Evolutionary conservation across 2,113 vertebrate species (phyloP).

Genomic region (Taurulus bubalis): DNA sequence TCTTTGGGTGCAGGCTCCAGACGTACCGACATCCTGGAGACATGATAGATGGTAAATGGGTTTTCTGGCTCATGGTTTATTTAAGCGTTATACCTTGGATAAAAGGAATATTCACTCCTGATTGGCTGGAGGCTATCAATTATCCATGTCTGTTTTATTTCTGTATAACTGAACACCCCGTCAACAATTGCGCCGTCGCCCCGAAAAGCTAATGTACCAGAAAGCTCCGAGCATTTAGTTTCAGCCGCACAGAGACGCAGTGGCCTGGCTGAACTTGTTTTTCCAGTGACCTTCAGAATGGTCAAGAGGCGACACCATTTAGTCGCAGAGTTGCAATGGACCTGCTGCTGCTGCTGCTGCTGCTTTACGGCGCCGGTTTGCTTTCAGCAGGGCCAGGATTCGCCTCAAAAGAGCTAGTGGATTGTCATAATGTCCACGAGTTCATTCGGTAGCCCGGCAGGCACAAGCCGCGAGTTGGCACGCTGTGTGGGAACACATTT

Average conservation of each 20-base stretch:
- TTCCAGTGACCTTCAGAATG: constrained; percentile 27
- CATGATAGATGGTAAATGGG: constrained; percentile 50
- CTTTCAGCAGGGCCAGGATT: neutral
- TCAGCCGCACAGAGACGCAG: constrained; percentile 23
- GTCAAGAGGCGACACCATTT: neutral
- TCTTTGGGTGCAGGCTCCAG: constrained; percentile 1
- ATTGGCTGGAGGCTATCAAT: constrained; percentile 74
- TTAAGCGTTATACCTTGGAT: constrained; percentile 63
- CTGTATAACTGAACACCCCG: constrained; percentile 66
- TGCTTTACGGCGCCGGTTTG: neutral
- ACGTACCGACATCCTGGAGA: constrained; percentile 31
- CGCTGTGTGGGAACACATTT: constrained; percentile 29
- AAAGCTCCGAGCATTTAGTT: constrained; percentile 51
- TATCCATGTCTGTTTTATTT: constrained; percentile 75
- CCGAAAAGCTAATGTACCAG: constrained; percentile 60
- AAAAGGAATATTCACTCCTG: constrained; percentile 70
- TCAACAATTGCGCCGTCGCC: constrained; percentile 60
- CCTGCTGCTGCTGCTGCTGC: neutral
- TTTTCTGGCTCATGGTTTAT: constrained; percentile 72
- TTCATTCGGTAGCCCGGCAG: constrained; percentile 33
- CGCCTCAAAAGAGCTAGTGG: neutral
- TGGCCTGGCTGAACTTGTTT: constrained; percentile 18
- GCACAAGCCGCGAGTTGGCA: constrained; percentile 43
- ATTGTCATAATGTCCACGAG: constrained; percentile 23
- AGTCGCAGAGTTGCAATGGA: neutral